These are phyloP conservation scores for Orcinus orca DNA, from an alignment of 2,113 vertebrate genomes.

Conservation along the genomic window DNA sequence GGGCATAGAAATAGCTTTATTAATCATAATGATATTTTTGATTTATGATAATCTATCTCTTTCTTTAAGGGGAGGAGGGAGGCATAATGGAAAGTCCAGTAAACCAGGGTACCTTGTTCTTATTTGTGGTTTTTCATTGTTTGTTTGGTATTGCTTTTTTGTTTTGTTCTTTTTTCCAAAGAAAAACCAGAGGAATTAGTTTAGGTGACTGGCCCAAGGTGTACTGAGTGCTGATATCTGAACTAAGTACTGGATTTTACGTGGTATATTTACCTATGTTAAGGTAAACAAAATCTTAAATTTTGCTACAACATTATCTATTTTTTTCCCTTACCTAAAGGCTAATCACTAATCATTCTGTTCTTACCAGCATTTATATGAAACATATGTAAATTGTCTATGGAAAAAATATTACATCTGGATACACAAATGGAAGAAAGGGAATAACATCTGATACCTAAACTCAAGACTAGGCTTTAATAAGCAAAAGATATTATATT, in stretches of 20 bases:
- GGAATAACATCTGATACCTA: neutral
- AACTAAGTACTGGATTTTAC: neutral
- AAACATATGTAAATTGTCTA: neutral
- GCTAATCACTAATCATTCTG: neutral
- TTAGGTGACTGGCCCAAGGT: neutral
- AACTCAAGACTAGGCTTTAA: neutral
- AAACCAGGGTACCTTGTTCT: neutral
- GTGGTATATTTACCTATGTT: neutral
- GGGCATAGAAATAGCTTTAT: neutral
- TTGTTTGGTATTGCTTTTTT: neutral
- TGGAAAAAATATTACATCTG: neutral
- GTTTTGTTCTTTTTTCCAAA: neutral
- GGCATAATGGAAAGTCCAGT: neutral
- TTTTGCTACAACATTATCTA: neutral
- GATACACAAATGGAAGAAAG: slow-evolving; percentile 13
- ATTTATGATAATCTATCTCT: neutral
- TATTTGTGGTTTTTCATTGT: neutral
- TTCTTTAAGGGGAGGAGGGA: neutral
- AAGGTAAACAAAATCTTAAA: neutral
- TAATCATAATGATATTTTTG: neutral
- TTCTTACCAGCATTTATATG: neutral
- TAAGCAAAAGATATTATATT: neutral
- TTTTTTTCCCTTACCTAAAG: neutral
- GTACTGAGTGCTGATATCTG: neutral
- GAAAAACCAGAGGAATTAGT: neutral